These are phyloP conservation scores for Cuniculus paca DNA, from an alignment of 2,797 vertebrate genomes.

Conservation along the genomic window DNA sequence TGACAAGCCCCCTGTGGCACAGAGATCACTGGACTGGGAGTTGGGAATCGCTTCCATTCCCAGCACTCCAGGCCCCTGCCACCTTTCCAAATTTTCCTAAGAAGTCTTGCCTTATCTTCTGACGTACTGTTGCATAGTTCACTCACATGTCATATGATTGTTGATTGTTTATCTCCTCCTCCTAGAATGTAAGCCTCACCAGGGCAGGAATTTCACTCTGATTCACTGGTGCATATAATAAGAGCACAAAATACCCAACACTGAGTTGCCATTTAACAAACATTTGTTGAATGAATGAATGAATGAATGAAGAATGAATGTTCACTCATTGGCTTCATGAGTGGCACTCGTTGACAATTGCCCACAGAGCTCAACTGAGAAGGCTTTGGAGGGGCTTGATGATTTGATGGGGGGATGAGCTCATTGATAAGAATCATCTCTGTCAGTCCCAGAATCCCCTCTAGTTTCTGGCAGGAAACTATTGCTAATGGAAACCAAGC, in stretches of 20 bases:
- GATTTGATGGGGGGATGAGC: not conserved
- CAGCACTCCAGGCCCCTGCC: not conserved
- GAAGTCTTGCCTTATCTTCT: not conserved
- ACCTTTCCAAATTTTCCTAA: not conserved
- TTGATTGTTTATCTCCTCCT: not conserved
- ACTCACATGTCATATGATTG: not conserved
- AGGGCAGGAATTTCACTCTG: not conserved
- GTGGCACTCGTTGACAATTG: not conserved
- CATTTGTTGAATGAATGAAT: not conserved
- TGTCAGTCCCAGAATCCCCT: not conserved
- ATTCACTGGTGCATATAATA: not conserved
- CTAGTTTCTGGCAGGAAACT: not conserved
- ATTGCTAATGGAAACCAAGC: not conserved
- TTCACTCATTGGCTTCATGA: not conserved
- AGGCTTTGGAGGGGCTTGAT: not conserved
- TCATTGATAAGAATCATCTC: not conserved
- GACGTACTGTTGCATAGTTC: not conserved
- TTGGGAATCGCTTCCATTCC: not conserved
- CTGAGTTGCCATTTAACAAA: not conserved
- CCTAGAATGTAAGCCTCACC: not conserved
- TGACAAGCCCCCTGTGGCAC: not conserved
- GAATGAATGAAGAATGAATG: not conserved
- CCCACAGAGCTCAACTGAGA: not conserved
- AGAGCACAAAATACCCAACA: not conserved
- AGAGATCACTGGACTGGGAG: not conserved